These are phyloP conservation scores for Agrilus planipennis DNA, from an alignment of 1,140 invertebrate genomes.

Conservation along the genomic window DNA sequence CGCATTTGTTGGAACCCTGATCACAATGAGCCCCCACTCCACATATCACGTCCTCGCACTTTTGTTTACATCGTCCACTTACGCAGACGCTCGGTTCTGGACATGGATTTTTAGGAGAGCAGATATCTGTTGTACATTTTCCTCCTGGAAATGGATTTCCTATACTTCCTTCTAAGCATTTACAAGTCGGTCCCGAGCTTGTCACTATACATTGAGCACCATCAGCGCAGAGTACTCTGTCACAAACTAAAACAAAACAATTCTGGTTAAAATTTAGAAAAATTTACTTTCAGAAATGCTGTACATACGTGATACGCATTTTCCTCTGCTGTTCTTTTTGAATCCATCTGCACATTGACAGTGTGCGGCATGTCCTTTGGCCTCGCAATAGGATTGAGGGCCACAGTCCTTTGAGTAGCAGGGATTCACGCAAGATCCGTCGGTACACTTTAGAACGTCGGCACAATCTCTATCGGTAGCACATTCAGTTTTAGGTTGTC, in stretches of 20 bases:
- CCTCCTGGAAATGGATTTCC: conserved; percentile 88
- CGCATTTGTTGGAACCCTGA: conserved; percentile 63
- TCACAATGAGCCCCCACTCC: conserved; percentile 74
- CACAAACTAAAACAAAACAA: conserved; percentile 49
- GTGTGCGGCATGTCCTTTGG: conserved; percentile 77
- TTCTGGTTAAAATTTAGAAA: conserved; percentile 3
- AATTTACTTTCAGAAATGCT: not conserved
- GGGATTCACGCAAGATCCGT: conserved; percentile 68
- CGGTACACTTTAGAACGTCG: conserved; percentile 61
- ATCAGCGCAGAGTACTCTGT: conserved; percentile 64
- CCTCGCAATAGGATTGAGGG: conserved; percentile 73
- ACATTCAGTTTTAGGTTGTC: conserved; percentile 47
- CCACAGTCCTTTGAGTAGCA: conserved; percentile 69
- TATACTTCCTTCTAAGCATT: conserved; percentile 70
- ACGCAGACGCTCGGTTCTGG: conserved; percentile 68
- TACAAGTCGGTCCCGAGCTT: conserved; percentile 71
- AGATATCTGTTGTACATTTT: conserved; percentile 64
- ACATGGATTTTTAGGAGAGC: conserved; percentile 63
- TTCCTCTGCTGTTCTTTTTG: conserved; percentile 57
- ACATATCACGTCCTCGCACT: conserved; percentile 74
- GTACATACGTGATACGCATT: conserved; percentile 64
- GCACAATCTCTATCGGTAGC: conserved; percentile 63
- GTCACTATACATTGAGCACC: conserved; percentile 82
- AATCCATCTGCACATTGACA: conserved; percentile 77
- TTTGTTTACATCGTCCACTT: conserved; percentile 68